Evolutionary conservation across 2,888 invertebrate genomes (phyloP), one percentile per base, ranked within the genome.

Genomic region (Hyposoter dolosus): DNA sequence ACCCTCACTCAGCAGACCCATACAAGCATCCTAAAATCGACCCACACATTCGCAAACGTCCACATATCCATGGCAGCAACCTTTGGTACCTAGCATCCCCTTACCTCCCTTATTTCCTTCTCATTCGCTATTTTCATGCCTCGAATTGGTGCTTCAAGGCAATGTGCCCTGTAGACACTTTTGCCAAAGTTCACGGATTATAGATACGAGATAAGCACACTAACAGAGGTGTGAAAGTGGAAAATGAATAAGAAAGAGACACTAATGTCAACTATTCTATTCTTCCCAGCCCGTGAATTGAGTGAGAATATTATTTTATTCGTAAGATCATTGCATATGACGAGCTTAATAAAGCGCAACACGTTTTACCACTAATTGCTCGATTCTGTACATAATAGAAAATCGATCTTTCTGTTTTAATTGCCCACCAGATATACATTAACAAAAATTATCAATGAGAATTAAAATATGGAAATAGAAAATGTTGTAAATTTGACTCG

Each of bases 141-240:
- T 60, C 77, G 45, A 80, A 80, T 69, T 74, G 75, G 82, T 77
- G 78, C 75, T 82, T 80, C 63, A 45, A 69, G 83, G 79, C 85
- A 86, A 88, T 88, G 85, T 86, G 90, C 90, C 87, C 89, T 89
- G 90, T 89, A 90, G 90, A 90, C 89, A 90, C 90, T 91, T 91
- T 89, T 86, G 88, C 66, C 88, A 89, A 91, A 91, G 89, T 91
- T 91, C 88, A 77, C 72, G 83, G 76, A 83, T 80, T 72, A 83
- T 72, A 43, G 85, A 80, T 69, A 47, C 53, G 77, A 60, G 63
- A 69, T 32, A 45, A 75, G 68, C 45, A n/a, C 63, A 43, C 69
- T 78, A 40, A 68, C 40, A n/a, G 56, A 53, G 60, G 80, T 81
- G 77, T 83, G 72, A 65, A 78, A 76, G 69, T 66, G 71, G 35